phyloP scores from a whole-genome alignment of 2,797 vertebrate species.

The Mormyrus hasselquistii region DNA sequence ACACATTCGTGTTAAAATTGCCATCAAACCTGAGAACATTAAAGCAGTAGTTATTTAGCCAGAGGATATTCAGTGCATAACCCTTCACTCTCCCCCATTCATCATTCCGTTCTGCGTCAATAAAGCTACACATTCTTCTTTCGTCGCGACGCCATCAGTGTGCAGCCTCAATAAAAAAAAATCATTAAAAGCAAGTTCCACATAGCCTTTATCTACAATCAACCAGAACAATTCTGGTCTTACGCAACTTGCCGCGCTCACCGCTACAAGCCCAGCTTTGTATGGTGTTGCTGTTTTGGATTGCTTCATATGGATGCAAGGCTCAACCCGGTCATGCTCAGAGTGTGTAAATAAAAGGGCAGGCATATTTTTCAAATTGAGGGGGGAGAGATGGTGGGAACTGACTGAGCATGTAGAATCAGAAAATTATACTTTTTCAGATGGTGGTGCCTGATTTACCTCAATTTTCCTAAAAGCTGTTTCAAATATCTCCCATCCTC shows the following conservation, averaged over 20 bases:
- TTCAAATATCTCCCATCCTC: not conserved
- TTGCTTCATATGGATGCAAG: not conserved
- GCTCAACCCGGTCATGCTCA: not conserved
- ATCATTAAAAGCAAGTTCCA: not conserved
- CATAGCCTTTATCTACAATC: not conserved
- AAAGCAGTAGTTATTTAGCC: not conserved
- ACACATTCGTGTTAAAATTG: constrained; percentile 96
- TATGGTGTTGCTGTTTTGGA: not conserved
- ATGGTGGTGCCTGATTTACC: not conserved
- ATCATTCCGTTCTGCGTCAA: not conserved
- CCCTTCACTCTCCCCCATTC: not conserved
- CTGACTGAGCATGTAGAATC: not conserved
- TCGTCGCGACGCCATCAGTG: not conserved
- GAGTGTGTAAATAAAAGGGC: not conserved
- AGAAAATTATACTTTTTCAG: not conserved
- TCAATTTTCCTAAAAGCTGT: not conserved
- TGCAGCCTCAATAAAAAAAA: not conserved
- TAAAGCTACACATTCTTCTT: not conserved
- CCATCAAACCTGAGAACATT: constrained; percentile 80
- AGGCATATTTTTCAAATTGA: not conserved
- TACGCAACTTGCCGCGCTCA: not conserved
- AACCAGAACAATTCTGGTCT: not conserved
- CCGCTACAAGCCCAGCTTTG: not conserved
- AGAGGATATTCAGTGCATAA: not conserved
- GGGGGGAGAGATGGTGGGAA: not conserved